A percentile compares a stretch with the other conserved stretches of the same genome.
Conservation (phyloP, 1,140 invertebrate species). For the Helicorthomorpha holstii region DNA sequence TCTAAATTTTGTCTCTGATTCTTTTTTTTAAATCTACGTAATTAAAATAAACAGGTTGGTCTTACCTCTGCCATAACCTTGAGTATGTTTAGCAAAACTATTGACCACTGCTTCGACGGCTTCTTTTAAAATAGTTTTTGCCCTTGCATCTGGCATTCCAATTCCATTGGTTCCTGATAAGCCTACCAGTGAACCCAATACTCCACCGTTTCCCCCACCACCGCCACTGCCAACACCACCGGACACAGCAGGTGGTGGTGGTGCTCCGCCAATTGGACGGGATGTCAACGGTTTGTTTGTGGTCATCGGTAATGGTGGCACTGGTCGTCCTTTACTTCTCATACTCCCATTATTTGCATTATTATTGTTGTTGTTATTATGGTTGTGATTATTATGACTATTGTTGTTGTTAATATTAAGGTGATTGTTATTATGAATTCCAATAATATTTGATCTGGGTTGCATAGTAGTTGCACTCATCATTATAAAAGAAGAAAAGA, state of each 20-base stretch:
- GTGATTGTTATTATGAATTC: neutral
- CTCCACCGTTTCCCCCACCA: too few relatives aligned
- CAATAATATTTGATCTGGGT: neutral
- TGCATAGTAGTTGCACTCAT: neutral
- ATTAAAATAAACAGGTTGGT: too few relatives aligned
- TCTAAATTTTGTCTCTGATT: too few relatives aligned
- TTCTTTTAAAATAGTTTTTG: conserved; percentile 52
- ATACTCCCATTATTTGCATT: neutral
- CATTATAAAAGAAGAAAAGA: too few relatives aligned
- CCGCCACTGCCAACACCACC: too few relatives aligned
- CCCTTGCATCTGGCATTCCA: conserved; percentile 31
- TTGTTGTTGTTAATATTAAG: neutral
- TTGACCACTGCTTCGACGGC: conserved; percentile 59
- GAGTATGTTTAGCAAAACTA: conserved; percentile 57
- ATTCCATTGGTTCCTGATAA: too few relatives aligned
- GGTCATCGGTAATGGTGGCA: neutral
- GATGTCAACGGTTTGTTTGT: conserved; percentile 9
- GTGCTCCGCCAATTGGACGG: conserved; percentile 10
- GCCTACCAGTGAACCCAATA: too few relatives aligned
- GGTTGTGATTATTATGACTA: neutral
- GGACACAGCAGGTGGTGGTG: neutral
- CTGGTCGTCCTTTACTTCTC: neutral
- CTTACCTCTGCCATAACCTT: conserved; percentile 55
- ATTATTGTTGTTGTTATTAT: neutral
- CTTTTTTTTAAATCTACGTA: too few relatives aligned